These are phyloP conservation scores for Diarsia mendica DNA, from an alignment of 2,888 invertebrate species.

Conservation along the genomic window DNA sequence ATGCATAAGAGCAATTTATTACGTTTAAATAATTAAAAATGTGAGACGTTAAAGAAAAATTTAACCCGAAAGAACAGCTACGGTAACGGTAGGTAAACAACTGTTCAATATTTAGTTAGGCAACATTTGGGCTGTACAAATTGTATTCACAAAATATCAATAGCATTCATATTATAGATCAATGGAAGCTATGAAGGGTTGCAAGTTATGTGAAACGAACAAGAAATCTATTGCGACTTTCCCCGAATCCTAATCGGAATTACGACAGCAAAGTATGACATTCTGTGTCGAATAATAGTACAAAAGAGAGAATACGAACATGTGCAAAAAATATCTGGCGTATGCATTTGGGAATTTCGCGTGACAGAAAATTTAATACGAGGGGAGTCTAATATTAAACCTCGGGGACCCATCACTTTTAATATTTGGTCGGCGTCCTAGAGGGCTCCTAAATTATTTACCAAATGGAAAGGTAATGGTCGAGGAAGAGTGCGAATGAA, in stretches of 20 bases:
- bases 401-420: constrained; percentile 90
- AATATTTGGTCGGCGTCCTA: constrained; percentile 89
- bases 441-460: constrained; percentile 90
- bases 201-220: constrained; percentile 50
- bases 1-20: background rate
- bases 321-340: constrained; percentile 90
- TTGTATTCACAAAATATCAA: constrained; percentile 19
- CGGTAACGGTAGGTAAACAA: background rate
- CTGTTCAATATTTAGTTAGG: background rate
- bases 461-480: constrained; percentile 90
- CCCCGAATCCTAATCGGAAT: constrained; percentile 77
- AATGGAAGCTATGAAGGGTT: constrained; percentile 46
- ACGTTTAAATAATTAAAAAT: background rate
- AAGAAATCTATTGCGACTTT: constrained; percentile 66
- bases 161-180: constrained; percentile 30
- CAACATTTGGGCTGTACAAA: constrained; percentile 19
- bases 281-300: constrained; percentile 88
- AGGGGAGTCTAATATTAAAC: constrained; percentile 90
- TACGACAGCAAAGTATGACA: constrained; percentile 80
- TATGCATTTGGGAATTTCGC: constrained; percentile 90
- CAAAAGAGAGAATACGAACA: constrained; percentile 88
- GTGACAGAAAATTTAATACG: constrained; percentile 90
- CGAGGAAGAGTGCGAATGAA: constrained; percentile 88
- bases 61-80: background rate
- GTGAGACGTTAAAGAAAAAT: background rate